phyloP scores from a whole-genome alignment of 2,888 invertebrate genomes.

The Drosophila nigritarsus region DNA sequence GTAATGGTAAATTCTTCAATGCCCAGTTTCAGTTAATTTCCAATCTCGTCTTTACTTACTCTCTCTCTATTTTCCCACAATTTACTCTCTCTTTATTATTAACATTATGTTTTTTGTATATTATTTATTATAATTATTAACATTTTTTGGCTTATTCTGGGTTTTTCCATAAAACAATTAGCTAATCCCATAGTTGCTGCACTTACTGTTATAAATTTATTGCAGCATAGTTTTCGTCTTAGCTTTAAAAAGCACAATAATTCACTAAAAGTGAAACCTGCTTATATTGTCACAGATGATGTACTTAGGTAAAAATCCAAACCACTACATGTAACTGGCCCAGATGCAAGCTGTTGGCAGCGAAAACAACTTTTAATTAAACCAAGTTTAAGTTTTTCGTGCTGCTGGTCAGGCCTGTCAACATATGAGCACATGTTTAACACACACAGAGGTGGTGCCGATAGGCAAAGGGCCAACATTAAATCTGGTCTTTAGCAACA shows the following conservation, averaged over 20 bases:
- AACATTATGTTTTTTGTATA: background rate
- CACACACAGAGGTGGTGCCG: background rate
- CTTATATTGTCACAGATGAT: background rate
- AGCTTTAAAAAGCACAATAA: background rate
- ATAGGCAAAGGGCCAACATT: constrained; percentile 23
- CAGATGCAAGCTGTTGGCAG: background rate
- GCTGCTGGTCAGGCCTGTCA: constrained; percentile 54
- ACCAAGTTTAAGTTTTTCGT: constrained; percentile 73
- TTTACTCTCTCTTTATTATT: background rate
- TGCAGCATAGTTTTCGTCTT: background rate
- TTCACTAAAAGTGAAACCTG: background rate
- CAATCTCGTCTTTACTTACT: background rate
- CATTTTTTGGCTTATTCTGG: background rate
- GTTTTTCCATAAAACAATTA: background rate
- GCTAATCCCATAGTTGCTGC: background rate
- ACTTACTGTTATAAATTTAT: background rate
- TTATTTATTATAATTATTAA: background rate
- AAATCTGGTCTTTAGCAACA: constrained; percentile 59
- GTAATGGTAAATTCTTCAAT: background rate
- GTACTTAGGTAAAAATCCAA: background rate
- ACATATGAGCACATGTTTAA: constrained; percentile 44
- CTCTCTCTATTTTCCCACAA: rapidly evolving
- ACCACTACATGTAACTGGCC: background rate
- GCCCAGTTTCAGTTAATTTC: rapidly evolving
- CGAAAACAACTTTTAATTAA: constrained; percentile 67